Evolutionary conservation across 2,888 invertebrate species (phyloP).

Genomic region (Agrilus cyanescens): DNA sequence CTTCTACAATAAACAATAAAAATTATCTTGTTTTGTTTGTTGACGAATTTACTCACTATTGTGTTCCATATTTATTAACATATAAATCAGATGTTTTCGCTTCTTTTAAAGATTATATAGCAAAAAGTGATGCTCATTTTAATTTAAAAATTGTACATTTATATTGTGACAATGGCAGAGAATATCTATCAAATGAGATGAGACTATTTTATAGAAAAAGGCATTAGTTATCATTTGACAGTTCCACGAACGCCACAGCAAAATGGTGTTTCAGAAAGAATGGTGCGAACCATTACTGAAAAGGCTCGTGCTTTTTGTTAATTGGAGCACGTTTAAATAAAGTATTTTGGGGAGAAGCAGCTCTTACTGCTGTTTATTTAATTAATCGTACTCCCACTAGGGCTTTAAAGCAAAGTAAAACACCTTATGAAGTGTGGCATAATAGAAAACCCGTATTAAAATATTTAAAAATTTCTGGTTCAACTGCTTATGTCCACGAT

Average conservation of each 20-base stretch:
- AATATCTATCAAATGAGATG: slow-evolving; percentile 7
- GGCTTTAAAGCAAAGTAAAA: no score
- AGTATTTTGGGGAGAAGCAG: slow-evolving; percentile 8
- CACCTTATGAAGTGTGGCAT: no score
- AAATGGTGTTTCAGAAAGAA: slow-evolving; percentile 9
- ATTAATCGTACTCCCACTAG: slow-evolving; percentile 24
- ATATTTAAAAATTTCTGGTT: no score
- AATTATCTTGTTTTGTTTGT: slow-evolving; percentile 9
- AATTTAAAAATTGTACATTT: slow-evolving; percentile 5
- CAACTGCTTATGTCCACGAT: slow-evolving; percentile 24
- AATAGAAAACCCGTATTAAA: no score
- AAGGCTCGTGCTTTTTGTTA: slow-evolving; percentile 5
- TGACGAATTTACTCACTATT: slow-evolving; percentile 10
- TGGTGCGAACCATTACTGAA: slow-evolving; percentile 7
- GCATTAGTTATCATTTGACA: slow-evolving; percentile 12
- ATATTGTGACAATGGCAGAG: no score
- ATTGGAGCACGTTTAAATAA: slow-evolving; percentile 19
- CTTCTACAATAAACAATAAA: slow-evolving; percentile 6
- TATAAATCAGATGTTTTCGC: slow-evolving; percentile 12
- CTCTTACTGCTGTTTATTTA: slow-evolving; percentile 12
- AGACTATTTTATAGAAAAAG: slow-evolving; percentile 9
- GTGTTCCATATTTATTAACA: slow-evolving; percentile 6
- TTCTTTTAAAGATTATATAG: slow-evolving; percentile 11
- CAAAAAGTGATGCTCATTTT: slow-evolving; percentile 5
- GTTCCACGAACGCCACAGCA: slow-evolving; percentile 8